A percentile compares a stretch with the other conserved stretches of the same genome.
These are phyloP conservation scores for Hyphantria cunea DNA, from an alignment of 1,140 invertebrate genomes.

Conservation along the genomic window DNA sequence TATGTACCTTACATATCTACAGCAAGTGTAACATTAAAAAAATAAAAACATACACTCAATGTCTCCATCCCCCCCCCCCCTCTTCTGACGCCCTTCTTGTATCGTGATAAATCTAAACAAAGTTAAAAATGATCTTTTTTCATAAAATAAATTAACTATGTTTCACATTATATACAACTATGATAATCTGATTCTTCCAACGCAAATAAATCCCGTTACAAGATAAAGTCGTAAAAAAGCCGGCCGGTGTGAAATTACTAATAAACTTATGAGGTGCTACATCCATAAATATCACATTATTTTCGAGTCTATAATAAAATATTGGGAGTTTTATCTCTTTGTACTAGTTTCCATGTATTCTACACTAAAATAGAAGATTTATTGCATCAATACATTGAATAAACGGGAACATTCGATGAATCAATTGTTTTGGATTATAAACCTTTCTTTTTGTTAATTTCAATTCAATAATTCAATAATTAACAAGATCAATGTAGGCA, in stretches of 20 bases:
- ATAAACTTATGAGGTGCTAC: slow-evolving; percentile 24
- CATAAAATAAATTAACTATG: too few species aligned
- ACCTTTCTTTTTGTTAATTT: too few species aligned
- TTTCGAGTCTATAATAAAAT: slow-evolving; percentile 24
- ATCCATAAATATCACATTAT: slow-evolving; percentile 27
- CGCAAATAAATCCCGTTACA: slow-evolving; percentile 23
- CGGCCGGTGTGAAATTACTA: slow-evolving; percentile 25
- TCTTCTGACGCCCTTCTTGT: too few species aligned
- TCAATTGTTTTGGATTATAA: too few species aligned
- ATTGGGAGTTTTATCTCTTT: slow-evolving; percentile 19
- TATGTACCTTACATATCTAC: too few species aligned
- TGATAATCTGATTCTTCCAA: neutral
- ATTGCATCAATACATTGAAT: slow-evolving; percentile 5
- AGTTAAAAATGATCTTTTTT: too few species aligned
- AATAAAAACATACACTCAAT: too few species aligned
- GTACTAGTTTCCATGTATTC: slow-evolving; percentile 8
- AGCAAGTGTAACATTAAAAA: too few species aligned
- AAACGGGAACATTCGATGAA: slow-evolving; percentile 3
- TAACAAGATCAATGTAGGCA: neutral
- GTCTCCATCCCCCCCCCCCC: too few species aligned
- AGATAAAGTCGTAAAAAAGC: slow-evolving; percentile 17
- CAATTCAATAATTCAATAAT: too few species aligned
- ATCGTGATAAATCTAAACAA: too few species aligned
- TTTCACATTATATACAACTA: too few species aligned
- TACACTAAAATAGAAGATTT: slow-evolving; percentile 1